Evolutionary conservation across 2,113 vertebrate genomes (phyloP), one percentile per base, ranked within the genome.

Genomic region (Corythornis madagascariensis): DNA sequence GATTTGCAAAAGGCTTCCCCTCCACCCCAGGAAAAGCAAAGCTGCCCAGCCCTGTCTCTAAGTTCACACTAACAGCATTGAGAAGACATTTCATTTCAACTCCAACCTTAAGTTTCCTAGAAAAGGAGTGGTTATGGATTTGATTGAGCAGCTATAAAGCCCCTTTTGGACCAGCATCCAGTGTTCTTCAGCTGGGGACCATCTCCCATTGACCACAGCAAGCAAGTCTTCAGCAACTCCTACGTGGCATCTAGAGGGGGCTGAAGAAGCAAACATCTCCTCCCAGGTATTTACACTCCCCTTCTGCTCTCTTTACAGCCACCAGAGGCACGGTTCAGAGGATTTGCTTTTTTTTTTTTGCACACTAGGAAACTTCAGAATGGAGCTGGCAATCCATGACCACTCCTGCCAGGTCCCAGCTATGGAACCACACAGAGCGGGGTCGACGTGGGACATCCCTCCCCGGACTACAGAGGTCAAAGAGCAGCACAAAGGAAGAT

Each of bases 91-190:
- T 70, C 15, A 79, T 42, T 92, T 72, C 64, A 93, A 89, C 29
- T 72, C 59, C 79, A 64, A 55, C 82, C 80, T 88, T 28, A 75
- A 72, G 60, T 84, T 69, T 78, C 90, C 86, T 81, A 95, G 88
- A 92, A 94, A 92, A 96, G 67, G 88, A 95, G 91, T 83, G 91
- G 81, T 95, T 92, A 97, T 96, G 91, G 96, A 97, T 96, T 63
- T 43, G 84, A 63, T 24, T 90, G 85, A 70, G 47, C 52, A 77
- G 50, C 65, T 92, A 47, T 12, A 61, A 91, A 94, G 77, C 56
- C 82, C 55, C 73, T 92, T 96, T 81, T 67, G 87, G 89, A 94
- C 53, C 71, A 66, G 56, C 31, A 86, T 59, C 63, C 67, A 66
- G 78, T 31, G 20, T 42, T 94, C 40, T 65, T 33, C 88, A 79